phyloP scores from a whole-genome alignment of 2,797 vertebrate genomes.

The Sparus aurata region DNA sequence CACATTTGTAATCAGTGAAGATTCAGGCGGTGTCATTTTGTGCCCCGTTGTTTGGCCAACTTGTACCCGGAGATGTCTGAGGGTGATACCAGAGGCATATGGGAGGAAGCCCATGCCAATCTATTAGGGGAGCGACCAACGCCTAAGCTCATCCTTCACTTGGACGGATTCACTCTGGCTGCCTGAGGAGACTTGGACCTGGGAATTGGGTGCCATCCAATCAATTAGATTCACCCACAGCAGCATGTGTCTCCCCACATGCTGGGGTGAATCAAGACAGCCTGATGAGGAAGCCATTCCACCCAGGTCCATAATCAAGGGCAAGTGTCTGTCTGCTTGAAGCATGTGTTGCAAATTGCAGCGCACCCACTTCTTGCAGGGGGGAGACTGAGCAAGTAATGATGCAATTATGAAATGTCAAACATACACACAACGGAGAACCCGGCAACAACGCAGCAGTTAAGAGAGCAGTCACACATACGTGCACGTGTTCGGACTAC shows the following conservation, averaged over 20 bases:
- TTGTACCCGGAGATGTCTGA: constrained; percentile 66
- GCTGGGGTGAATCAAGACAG: constrained; percentile 81
- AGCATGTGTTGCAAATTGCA: constrained; percentile 79
- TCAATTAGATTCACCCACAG: constrained; percentile 85
- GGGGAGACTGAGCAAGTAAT: constrained; percentile 74
- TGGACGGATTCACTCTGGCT: constrained; percentile 78
- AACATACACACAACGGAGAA: constrained; percentile 67
- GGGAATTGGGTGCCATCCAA: constrained; percentile 84
- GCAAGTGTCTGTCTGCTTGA: constrained; percentile 77
- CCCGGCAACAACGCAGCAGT: constrained; percentile 41
- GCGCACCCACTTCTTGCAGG: constrained; percentile 57
- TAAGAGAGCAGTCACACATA: constrained; percentile 43
- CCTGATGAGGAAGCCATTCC: constrained; percentile 81
- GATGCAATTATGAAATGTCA: constrained; percentile 82
- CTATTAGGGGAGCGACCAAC: constrained; percentile 74
- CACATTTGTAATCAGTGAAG: constrained; percentile 48
- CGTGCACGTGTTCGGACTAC: not conserved
- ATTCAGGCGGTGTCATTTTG: constrained; percentile 49
- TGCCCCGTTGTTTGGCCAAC: constrained; percentile 55
- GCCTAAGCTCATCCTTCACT: constrained; percentile 81
- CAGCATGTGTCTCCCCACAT: constrained; percentile 83
- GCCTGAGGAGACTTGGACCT: constrained; percentile 81
- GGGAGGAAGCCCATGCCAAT: constrained; percentile 73
- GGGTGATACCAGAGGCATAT: constrained; percentile 75
- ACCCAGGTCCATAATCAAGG: constrained; percentile 83